Evolutionary conservation across 1,140 invertebrate genomes (phyloP), one percentile per base, ranked within the genome.

Genomic region (Acromyrmex charruanus): DNA sequence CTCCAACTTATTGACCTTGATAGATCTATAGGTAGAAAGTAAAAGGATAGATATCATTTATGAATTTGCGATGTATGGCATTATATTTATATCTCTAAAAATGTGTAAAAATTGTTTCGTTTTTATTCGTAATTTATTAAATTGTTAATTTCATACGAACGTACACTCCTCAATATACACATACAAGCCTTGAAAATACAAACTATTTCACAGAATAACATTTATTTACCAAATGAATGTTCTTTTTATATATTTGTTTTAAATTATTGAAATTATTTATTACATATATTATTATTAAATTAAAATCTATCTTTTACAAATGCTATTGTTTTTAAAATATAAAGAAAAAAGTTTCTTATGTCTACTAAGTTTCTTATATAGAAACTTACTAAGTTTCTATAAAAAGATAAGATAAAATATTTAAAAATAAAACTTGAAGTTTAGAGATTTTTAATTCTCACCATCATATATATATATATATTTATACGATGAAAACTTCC

Each of bases 121-220:
- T 14, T 16, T 77, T 49, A 49, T 63, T 77, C 16, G 21, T 65
- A 44, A 77, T 63, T 63, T 77, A 9, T 31, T 49, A 28, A 63
- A 44, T 28, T 39, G 14, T 9, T 59, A 21, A 25, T 59, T 59
- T 39, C 3, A 59, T 9, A 39, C 39, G 12, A 77, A 77, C 7
- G 35, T 14, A 25, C 16, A 14, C 10, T 12, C 1, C 6, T 39
- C 35, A 9, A 9, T 39, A 39, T 39, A 39, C 35, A 39, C 7
- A 39, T 39, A 39, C 21, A 9, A 18, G 35, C 2, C 6, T 75
- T 12, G 10, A 61, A 44, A 77, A 44, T 61, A 44, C 10, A 44
- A 61, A 61, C 21, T 65, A 25, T 55, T 18, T 58, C 3, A 7
- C 25, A 21, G 9, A 77, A 28, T 18, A 49, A 77, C 25, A 44